These are phyloP conservation scores for Drosophila monieri DNA, from an alignment of 2,888 invertebrate genomes.

Conservation along the genomic window DNA sequence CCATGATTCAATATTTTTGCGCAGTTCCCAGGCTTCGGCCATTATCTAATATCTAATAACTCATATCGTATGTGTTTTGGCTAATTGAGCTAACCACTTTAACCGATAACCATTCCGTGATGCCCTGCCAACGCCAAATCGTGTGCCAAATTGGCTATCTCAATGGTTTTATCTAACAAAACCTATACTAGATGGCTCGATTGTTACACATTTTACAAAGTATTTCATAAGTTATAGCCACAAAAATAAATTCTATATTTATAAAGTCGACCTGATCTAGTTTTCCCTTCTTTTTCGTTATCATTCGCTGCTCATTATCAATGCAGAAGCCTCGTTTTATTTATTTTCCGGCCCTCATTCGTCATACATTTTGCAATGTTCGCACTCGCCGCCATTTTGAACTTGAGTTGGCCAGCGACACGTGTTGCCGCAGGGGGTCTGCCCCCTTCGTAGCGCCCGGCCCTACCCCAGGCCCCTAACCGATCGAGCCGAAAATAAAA, in stretches of 20 bases:
- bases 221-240: no score
- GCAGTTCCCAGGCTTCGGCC: constrained; percentile 12
- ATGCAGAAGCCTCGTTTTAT: constrained; percentile 5
- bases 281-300: constrained; percentile 6
- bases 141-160: not conserved
- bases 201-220: no score
- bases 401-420: constrained; percentile 67
- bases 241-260: not conserved
- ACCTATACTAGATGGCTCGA: not conserved
- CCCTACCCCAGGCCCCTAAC: not conserved
- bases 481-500: not conserved
- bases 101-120: constrained; percentile 19
- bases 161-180: not conserved
- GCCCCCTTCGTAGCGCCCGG: not conserved
- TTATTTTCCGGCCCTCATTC: constrained; percentile 33
- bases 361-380: constrained; percentile 36
- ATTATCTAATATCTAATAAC: constrained; percentile 30
- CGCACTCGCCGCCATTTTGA: constrained; percentile 62
- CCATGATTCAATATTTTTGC: constrained; percentile 12
- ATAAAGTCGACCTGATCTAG: not conserved
- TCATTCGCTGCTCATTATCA: constrained; percentile 32
- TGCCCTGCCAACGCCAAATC: constrained; percentile 17
- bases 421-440: constrained; percentile 48
- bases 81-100: constrained; percentile 9
- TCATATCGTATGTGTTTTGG: constrained; percentile 15